Evolutionary conservation across 2,888 invertebrate genomes (phyloP), one percentile per base, ranked within the genome.

Genomic region (Caenorhabditis imperialis): DNA sequence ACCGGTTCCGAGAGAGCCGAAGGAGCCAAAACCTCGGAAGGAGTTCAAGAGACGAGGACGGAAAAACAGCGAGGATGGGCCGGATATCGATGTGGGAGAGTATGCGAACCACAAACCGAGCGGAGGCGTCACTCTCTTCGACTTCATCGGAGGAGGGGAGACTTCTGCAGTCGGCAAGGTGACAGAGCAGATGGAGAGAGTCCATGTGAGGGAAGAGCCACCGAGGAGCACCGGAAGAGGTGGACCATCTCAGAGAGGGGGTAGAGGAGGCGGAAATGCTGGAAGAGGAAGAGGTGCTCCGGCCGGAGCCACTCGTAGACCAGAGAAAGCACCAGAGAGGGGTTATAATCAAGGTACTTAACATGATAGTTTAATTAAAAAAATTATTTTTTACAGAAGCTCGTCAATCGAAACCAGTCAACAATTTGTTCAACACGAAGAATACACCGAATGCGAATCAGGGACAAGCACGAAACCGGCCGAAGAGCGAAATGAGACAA

Each of bases 81-180:
- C 62, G 5, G 62, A 57, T 35, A 33, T 61, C 10, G 65, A 65
- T 42, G 33, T 58, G 33, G 63, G 60, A 40, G 58, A 67, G 18
- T 67, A 62, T 37, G 62, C 48, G 38, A 58, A 71, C 35, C 50
- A 54, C 35, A 62, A 53, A 16, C 74, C 77, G 7, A 51, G 65
- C 27, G 63, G 40, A n/a, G 47, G 58, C 1, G 48, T 69, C 6
- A 77, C 77, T 10, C 70, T 77, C 18, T 73, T 77, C 37, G 77
- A 77, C 55, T 77, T 77, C 20, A 63, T 77, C 22, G 50, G 54
- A 20, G 54, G 47, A 37, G 33, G n/a, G 12, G 48, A 40, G 33
- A 38, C 22, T 22, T 22, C 44, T 7, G 40, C 23, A 20, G 51
- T 61, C 10, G n/a, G 10, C 3, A 35, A 42, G 7, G 42, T 58